These are phyloP conservation scores for Xiphydria camelus DNA, from an alignment of 2,888 invertebrate genomes.

Conservation along the genomic window DNA sequence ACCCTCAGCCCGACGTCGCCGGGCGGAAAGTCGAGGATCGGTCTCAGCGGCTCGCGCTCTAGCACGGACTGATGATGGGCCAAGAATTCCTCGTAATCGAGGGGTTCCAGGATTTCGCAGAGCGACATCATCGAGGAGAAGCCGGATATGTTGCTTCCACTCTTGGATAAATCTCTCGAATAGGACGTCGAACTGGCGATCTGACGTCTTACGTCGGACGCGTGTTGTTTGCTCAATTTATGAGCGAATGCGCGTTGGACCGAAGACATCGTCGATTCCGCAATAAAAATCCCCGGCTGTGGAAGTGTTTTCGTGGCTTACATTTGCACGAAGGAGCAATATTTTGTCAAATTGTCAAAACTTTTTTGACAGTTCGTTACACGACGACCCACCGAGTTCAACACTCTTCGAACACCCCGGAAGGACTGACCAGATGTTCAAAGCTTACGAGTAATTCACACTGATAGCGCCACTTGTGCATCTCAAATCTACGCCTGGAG, in stretches of 20 bases:
- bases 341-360: too few species aligned
- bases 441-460: too few species aligned
- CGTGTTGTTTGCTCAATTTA: constrained; percentile 75
- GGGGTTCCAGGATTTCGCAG: constrained; percentile 84
- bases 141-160: constrained; percentile 66
- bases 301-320: too few species aligned
- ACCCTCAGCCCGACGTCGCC: constrained; percentile 82
- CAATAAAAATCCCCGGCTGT: too few species aligned
- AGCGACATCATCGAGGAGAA: constrained; percentile 75
- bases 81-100: constrained; percentile 90
- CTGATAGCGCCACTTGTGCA: too few species aligned
- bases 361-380: too few species aligned
- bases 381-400: too few species aligned
- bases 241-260: constrained; percentile 74
- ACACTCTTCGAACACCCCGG: too few species aligned
- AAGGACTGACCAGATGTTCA: too few species aligned
- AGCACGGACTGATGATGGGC: constrained; percentile 72
- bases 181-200: constrained; percentile 63
- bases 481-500: too few species aligned
- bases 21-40: constrained; percentile 79
- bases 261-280: constrained; percentile 70
- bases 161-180: constrained; percentile 61
- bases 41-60: constrained; percentile 78
- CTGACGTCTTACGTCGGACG: constrained; percentile 75
- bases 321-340: too few species aligned